Percentiles rank a stretch among this genome's conserved stretches.
Conservation (phyloP, 2,888 invertebrate species). For the Pimpla rufipes region DNA sequence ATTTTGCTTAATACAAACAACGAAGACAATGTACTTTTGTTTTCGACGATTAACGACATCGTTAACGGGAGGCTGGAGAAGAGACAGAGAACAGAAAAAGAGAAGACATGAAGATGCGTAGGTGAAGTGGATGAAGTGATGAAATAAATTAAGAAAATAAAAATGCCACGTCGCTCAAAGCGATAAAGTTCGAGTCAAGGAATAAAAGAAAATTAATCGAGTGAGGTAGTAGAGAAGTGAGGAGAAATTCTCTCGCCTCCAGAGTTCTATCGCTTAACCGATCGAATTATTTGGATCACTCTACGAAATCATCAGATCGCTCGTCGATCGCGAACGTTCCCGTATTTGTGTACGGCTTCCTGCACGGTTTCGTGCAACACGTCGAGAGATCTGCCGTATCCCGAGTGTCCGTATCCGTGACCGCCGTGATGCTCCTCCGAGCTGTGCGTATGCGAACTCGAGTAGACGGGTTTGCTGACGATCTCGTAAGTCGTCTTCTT, state of each 20-base stretch:
- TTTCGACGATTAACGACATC: not conserved
- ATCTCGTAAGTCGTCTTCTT: constrained; percentile 93
- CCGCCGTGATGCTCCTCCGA: constrained; percentile 90
- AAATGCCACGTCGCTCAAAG: not conserved
- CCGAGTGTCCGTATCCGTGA: constrained; percentile 85
- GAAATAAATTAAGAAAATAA: constrained; percentile 26
- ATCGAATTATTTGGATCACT: constrained; percentile 19
- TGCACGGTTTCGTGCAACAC: constrained; percentile 79
- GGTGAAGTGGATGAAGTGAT: constrained; percentile 7
- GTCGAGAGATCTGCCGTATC: constrained; percentile 87
- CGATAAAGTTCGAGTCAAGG: constrained; percentile 24
- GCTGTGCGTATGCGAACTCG: constrained; percentile 89
- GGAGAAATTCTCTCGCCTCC: constrained; percentile 35
- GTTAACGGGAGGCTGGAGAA: constrained; percentile 22
- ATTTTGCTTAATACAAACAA: constrained; percentile 28
- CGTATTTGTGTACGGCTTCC: constrained; percentile 83
- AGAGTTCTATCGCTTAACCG: constrained; percentile 66
- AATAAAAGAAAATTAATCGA: constrained; percentile 43
- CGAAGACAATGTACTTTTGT: not conserved
- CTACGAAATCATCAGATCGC: constrained; percentile 71
- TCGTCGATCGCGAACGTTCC: constrained; percentile 82
- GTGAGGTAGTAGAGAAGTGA: constrained; percentile 47
- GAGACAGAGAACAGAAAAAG: not conserved
- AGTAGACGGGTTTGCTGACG: constrained; percentile 93
- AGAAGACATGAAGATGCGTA: constrained; percentile 1